phyloP scores from a whole-genome alignment of 2,888 invertebrate species.

The Stenotaenia linearis region DNA sequence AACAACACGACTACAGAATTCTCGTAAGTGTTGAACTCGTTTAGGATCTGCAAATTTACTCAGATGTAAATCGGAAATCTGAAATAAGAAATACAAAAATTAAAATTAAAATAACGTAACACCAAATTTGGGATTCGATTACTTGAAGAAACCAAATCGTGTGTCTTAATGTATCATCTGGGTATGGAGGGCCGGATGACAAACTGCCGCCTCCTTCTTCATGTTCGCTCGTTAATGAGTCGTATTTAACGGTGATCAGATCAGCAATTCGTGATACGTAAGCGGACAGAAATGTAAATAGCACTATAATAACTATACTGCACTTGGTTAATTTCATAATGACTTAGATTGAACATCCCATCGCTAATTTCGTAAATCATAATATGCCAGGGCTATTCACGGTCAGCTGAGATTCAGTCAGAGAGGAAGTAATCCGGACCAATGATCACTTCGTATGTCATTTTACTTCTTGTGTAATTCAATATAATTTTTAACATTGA shows the following conservation, averaged over 20 bases:
- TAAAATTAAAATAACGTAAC: background rate
- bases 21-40: conserved; percentile 67
- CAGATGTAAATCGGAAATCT: conserved; percentile 86
- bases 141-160: conserved; percentile 33
- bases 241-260: conserved; percentile 58
- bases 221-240: conserved; percentile 45
- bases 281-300: conserved; percentile 61
- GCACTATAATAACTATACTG: conserved; percentile 57
- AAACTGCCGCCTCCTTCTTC: conserved; percentile 21
- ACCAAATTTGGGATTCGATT: too few relatives aligned
- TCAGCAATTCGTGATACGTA: conserved; percentile 64
- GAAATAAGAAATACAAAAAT: conserved; percentile 41
- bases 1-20: conserved; percentile 71
- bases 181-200: conserved; percentile 30
- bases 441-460: background rate
- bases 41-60: conserved; percentile 72
- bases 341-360: background rate
- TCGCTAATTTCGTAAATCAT: background rate
- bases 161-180: conserved; percentile 26
- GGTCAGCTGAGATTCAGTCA: background rate
- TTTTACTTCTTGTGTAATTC: background rate
- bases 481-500: too few relatives aligned
- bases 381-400: background rate
- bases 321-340: conserved; percentile 61
- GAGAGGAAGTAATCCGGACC: background rate